Evolutionary conservation across 1,140 invertebrate species (phyloP), one percentile per base, ranked within the genome.

Genomic region (Drusus annulatus): DNA sequence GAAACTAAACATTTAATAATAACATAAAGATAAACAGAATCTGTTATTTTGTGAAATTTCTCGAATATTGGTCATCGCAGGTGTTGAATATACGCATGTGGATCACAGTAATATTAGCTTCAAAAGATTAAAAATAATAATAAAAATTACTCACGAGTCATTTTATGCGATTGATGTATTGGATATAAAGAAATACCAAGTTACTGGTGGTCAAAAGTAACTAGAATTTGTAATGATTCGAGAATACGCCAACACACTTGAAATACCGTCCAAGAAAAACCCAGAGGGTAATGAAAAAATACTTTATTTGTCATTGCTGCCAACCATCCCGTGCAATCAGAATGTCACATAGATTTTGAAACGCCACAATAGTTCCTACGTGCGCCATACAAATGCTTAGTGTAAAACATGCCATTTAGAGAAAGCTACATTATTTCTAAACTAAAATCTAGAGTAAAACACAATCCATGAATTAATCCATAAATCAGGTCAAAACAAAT

Each of bases 211-310:
- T 75, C 13, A 56, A 58, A 75, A 58, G 54, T 58, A 58, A 56
- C 36, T 1, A 36, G 16, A 56, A 56, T 58, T 75, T 36, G 71
- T 56, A 58, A 56, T 56, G 52, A 75, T 58, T 50, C 25, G 21
- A 75, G 36, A 58, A 75, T 52, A 56, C 71, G 54, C 71, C 51
- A 52, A 56, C 69, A 74, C 69, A 74, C 50, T 54, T 45, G 36
- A 63, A 23, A 68, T 31, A 36, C 25, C 36, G 71, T 75, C 71
- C 52, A 56, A 75, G 52, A 75, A 75, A 31, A 75, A 23, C 71
- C 71, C 28, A 36, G 36, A 25, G 51, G 71, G 52, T 36, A 58
- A 36, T 75, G 71, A 75, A 45, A 68, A 17, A 68, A 16, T 68
- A 36, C 63, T 17, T 13, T 68, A 17, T 63, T 63, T 31, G 25